Base-by-base conservation (phyloP, 2,888 invertebrate species). In the Drosophila parthenogenetica region DNA sequence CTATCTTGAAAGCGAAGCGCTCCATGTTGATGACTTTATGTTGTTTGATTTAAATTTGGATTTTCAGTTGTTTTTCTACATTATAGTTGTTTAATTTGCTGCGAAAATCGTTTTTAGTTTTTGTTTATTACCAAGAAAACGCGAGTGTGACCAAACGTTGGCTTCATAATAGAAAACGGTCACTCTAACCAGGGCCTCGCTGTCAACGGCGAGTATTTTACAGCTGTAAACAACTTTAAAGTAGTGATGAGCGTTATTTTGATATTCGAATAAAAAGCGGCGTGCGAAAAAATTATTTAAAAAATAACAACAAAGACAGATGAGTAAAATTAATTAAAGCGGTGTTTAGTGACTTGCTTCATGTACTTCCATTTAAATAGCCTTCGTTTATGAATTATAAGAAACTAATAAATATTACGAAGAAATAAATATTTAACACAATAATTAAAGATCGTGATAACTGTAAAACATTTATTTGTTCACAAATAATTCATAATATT, bases 1-100 rank as follows among this genome's bases (percentile, higher is more conserved):
- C 91, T 71, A 92, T 91, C 83, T 91, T 92, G 58, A 92, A 90
- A 54, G 92, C 91, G 79, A 92, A 92, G 62, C 91, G 89, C 72
- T 91, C 90, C 91, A 91, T 91, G 39, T 57, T 79, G 71, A 48
- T 32, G 13, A 17, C 11, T 29, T 14, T 11, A 8, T 16, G 32
- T 5, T 29, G 29, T 7, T 13, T 22, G 16, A 8, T n/a, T 54
- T 59, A 37, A 8, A 50, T 19, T 37, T 49, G n/a, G 35, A 11
- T 49, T 40, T 2, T 49, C 39, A 46, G 48, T 16, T 53, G 11
- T 25, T 48, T 29, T 49, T 32, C 77, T 72, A 73, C 77, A 77
- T 77, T 65, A 71, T 74, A 71, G 35, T 53, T 45, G 25, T 64
- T 64, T 5, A 73, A 65, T 37, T 77, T 64, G 59, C 43, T 46